Evolutionary conservation across 1,140 invertebrate genomes (phyloP).

Genomic region (Rhizoglyphus robini): DNA sequence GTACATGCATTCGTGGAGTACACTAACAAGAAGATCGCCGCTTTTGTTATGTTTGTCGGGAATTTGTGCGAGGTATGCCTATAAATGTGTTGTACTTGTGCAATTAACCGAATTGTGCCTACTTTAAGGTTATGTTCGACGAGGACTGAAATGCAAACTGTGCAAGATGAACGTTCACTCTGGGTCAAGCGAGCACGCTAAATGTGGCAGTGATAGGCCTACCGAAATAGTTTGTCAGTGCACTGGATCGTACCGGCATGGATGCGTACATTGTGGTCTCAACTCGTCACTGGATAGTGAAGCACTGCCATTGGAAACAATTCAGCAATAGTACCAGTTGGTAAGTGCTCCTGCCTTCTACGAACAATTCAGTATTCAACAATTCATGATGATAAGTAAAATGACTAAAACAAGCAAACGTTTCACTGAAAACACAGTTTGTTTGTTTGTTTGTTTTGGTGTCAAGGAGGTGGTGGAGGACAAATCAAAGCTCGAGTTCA

Average conservation of each 20-base stretch:
- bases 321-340: neutral
- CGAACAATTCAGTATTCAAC: neutral
- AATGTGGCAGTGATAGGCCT: neutral
- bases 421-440: neutral
- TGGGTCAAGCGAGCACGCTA: slow-evolving; percentile 68
- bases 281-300: neutral
- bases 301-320: neutral
- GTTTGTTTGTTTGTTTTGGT: neutral
- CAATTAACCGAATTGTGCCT: slow-evolving; percentile 11
- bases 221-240: neutral
- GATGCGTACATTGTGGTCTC: neutral
- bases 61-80: slow-evolving; percentile 62
- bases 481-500: neutral
- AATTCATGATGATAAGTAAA: neutral
- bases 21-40: slow-evolving; percentile 87
- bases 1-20: slow-evolving; percentile 75
- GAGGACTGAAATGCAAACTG: slow-evolving; percentile 70
- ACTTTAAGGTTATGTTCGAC: slow-evolving; percentile 64
- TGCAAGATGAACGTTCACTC: slow-evolving; percentile 78
- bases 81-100: neutral
- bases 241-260: neutral
- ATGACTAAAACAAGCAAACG: neutral
- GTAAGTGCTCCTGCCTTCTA: neutral
- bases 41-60: slow-evolving; percentile 82
- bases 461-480: neutral